Conservation (phyloP, 1,140 invertebrate species). For the Doryteuthis pealeii region DNA sequence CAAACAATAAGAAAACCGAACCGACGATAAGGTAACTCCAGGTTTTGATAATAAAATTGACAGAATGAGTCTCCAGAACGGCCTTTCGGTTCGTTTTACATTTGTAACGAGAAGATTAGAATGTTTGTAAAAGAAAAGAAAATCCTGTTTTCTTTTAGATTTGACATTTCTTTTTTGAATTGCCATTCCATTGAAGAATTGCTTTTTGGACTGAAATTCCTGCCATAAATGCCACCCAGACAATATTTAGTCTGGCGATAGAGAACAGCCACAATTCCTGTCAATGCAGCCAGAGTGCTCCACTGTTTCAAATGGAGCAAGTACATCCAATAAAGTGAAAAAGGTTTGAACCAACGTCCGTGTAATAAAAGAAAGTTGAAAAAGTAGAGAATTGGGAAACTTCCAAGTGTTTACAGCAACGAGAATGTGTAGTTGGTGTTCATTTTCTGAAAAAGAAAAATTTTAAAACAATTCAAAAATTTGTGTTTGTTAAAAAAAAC, state of each 20-base stretch:
- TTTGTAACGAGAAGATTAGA: slow-evolving; percentile 22
- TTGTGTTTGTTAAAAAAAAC: too few species aligned
- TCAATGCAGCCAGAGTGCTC: slow-evolving; percentile 45
- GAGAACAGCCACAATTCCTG: slow-evolving; percentile 72
- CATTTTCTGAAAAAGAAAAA: slow-evolving; percentile 25
- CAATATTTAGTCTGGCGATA: slow-evolving; percentile 91
- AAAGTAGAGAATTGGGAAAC: slow-evolving; percentile 89
- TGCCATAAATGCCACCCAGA: slow-evolving; percentile 81
- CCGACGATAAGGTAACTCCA: slow-evolving; percentile 67
- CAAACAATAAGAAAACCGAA: slow-evolving; percentile 72
- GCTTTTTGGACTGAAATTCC: slow-evolving; percentile 32
- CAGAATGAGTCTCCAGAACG: slow-evolving; percentile 19
- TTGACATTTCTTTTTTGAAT: slow-evolving; percentile 26
- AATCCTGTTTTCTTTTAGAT: slow-evolving; percentile 29
- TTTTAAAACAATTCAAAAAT: too few species aligned
- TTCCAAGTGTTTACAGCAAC: slow-evolving; percentile 65
- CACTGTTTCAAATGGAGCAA: slow-evolving; percentile 63
- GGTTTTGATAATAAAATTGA: slow-evolving; percentile 33
- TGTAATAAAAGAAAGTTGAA: slow-evolving; percentile 95
- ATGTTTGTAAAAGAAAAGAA: slow-evolving; percentile 24
- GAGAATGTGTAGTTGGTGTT: slow-evolving; percentile 5
- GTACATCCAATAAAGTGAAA: slow-evolving; percentile 74
- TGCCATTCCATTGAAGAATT: slow-evolving; percentile 38
- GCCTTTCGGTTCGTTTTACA: slow-evolving; percentile 8
- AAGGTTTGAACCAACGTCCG: slow-evolving; percentile 75